phyloP scores from a whole-genome alignment of 1,140 invertebrate genomes.

The Bactericera cockerelli region DNA sequence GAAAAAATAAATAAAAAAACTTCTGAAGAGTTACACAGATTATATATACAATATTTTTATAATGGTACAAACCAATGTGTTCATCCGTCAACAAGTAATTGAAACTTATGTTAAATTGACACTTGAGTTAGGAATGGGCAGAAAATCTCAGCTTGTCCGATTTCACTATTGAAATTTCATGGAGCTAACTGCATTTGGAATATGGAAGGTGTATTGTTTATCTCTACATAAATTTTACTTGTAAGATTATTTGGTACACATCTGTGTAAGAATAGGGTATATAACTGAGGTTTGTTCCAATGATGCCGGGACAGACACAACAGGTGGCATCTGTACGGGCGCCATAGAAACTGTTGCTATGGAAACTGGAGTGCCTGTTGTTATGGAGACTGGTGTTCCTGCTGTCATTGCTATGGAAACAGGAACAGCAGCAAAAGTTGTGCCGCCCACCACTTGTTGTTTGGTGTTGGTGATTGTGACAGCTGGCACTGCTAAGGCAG shows the following conservation, averaged over 20 bases:
- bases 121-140: too few species aligned
- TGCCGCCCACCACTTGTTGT: constrained; percentile 18
- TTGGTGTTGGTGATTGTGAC: constrained; percentile 39
- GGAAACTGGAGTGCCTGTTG: constrained; percentile 32
- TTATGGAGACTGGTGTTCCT: constrained; percentile 13
- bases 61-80: too few species aligned
- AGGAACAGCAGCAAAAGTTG: constrained; percentile 44
- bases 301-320: constrained; percentile 39
- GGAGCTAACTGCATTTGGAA: too few species aligned
- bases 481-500: constrained; percentile 31
- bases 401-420: constrained; percentile 38
- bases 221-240: too few species aligned
- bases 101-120: too few species aligned
- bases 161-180: too few species aligned
- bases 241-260: neutral
- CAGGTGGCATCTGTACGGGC: constrained; percentile 37
- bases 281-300: constrained; percentile 25
- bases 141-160: too few species aligned
- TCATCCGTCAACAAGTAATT: too few species aligned
- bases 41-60: too few species aligned
- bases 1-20: too few species aligned
- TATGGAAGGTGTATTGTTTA: too few species aligned
- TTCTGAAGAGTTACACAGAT: too few species aligned
- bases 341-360: constrained; percentile 41
- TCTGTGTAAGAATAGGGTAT: neutral